Evolutionary conservation across 1,140 invertebrate species (phyloP), one percentile per base, ranked within the genome.

Genomic region (Ganaspis sp.): DNA sequence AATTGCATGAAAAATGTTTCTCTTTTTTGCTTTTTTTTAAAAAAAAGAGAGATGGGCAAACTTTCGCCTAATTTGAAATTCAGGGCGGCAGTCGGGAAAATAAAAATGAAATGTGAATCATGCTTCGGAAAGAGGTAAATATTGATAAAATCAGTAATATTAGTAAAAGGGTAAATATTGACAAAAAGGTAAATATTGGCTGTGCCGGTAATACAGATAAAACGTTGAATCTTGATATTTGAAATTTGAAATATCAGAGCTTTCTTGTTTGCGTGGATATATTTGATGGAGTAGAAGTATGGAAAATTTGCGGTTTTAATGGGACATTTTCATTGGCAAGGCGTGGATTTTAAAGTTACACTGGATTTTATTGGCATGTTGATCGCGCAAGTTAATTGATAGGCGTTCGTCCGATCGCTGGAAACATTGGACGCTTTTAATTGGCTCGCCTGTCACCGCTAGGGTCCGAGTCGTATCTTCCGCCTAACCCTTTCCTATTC

Each of bases 351-450:
- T 23, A 64, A 29, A 64, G 54, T 64, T 9, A 64, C 54, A 29
- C 54, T 64, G 21, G 23, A 64, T 64, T 64, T 29, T 23, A 64
- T 64, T 64, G 54, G 23, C 54, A 64, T 64, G 54, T 64, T 64
- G 54, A 29, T 64, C 54, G 15, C 9, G 54, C 21, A 64, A 26
- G 54, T 64, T 64, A 64, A 64, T 64, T 64, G 54, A 64, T 64
- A 64, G 54, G 54, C 17, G 45, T 49, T 49, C 54, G 54, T 64
- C 23, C 23, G 54, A 64, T 64, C 21, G 11, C 21, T 64, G 54
- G 21, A 64, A 64, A 64, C 23, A 15, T 64, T 23, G 54, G 23
- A 15, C 54, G 54, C 0, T 64, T 64, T 64, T 64, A 64, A 64
- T 64, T 64, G 54, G 54, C 54, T 64, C 23, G 54, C 21, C 54